Evolutionary conservation across 2,888 invertebrate genomes (phyloP).

Genomic region (Crioceris asparagi): DNA sequence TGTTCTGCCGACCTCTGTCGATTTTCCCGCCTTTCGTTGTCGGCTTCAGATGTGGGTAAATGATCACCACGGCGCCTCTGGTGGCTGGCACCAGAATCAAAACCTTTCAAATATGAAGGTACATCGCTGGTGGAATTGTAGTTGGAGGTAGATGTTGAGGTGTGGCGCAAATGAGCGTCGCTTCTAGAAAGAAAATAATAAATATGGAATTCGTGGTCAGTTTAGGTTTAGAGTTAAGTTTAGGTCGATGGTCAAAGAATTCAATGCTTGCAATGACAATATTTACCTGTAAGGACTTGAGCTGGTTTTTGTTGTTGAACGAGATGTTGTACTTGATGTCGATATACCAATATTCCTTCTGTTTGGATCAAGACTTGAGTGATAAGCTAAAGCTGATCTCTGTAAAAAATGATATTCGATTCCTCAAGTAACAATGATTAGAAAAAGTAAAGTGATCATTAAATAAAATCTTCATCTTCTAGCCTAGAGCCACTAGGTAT

Average conservation of each 20-base stretch:
- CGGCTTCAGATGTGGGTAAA: slow-evolving; percentile 26
- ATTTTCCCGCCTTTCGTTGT: slow-evolving; percentile 26
- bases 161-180: slow-evolving; percentile 73
- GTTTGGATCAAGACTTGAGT: slow-evolving; percentile 52
- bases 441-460: no score
- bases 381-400: slow-evolving; percentile 76
- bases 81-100: slow-evolving; percentile 47
- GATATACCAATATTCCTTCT: slow-evolving; percentile 83
- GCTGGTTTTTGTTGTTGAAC: slow-evolving; percentile 89
- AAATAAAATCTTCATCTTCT: no score
- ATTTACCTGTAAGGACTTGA: slow-evolving; percentile 86
- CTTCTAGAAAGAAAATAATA: slow-evolving; percentile 43
- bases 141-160: slow-evolving; percentile 78
- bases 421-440: no score
- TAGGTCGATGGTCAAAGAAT: no score
- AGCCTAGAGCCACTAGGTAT: no score
- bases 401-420: slow-evolving; percentile 23
- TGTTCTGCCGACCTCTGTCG: no score
- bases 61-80: not conserved
- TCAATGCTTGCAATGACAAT: no score
- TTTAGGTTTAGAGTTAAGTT: no score
- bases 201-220: not conserved
- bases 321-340: slow-evolving; percentile 87
- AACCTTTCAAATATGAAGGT: slow-evolving; percentile 59
- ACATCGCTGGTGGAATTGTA: slow-evolving; percentile 74